A percentile compares a stretch with the other conserved stretches of the same genome.
phyloP scores from a whole-genome alignment of 1,140 invertebrate genomes.

The Procambarus virginalis region DNA sequence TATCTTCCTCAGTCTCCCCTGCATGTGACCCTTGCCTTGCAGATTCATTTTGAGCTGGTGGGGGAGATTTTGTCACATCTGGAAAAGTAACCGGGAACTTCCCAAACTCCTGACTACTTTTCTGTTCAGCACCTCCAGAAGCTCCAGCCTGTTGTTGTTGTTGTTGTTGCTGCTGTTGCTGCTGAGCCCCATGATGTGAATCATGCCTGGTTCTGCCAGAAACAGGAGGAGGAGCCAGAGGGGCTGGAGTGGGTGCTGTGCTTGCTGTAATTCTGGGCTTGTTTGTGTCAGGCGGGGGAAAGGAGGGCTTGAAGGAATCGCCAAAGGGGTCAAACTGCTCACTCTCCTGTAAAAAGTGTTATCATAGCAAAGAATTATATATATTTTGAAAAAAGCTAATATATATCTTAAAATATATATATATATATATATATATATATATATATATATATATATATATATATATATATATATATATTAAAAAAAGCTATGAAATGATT shows the following conservation, averaged over 20 bases:
- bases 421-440: no score
- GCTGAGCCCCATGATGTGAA: conserved; percentile 58
- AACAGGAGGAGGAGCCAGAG: conserved; percentile 66
- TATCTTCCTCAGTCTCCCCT: conserved; percentile 54
- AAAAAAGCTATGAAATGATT: neutral
- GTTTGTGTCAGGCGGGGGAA: conserved; percentile 39
- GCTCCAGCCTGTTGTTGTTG: conserved; percentile 23
- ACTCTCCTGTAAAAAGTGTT: conserved; percentile 47
- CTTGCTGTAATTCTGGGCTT: conserved; percentile 61
- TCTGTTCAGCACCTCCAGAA: conserved; percentile 33
- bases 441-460: no score
- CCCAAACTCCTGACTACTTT: conserved; percentile 52
- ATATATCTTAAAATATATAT: neutral
- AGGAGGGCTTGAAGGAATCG: conserved; percentile 69
- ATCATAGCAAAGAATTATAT: conserved; percentile 11
- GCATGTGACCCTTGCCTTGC: conserved; percentile 32
- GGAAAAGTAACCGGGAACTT: conserved; percentile 69
- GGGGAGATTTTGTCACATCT: conserved; percentile 52
- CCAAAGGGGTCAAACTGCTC: conserved; percentile 68
- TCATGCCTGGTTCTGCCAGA: conserved; percentile 70
- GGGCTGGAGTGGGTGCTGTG: conserved; percentile 69
- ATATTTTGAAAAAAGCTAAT: neutral
- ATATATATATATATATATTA: no score
- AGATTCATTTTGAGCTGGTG: conserved; percentile 61
- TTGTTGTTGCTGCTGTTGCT: conserved; percentile 27